phyloP scores from a whole-genome alignment of 2,797 vertebrate species.

The Rhinella marina region DNA sequence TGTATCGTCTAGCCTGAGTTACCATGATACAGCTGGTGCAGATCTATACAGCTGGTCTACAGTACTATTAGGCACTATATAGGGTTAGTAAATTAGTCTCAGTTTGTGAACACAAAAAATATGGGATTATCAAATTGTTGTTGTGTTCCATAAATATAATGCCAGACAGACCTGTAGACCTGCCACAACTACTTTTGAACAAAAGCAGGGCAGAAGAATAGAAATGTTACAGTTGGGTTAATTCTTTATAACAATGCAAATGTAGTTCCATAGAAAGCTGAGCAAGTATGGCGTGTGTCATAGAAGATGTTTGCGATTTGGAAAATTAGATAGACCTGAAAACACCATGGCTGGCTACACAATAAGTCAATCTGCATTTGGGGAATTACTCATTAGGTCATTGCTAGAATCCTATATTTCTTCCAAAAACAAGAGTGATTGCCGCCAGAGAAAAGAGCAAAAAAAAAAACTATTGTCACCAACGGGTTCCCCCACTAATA shows the following conservation, averaged over 20 bases:
- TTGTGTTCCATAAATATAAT: too few species aligned
- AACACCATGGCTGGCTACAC: too few species aligned
- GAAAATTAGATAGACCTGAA: not conserved
- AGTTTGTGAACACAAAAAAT: too few species aligned
- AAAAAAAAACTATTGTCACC: too few species aligned
- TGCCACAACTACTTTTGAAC: not conserved
- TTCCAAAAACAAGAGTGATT: not conserved
- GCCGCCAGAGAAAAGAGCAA: not conserved
- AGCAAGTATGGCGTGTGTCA: not conserved
- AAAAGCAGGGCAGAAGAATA: not conserved
- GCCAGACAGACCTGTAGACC: too few species aligned
- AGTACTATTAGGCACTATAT: too few species aligned
- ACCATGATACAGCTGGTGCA: too few species aligned
- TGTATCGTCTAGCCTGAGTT: too few species aligned
- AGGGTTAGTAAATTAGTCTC: too few species aligned
- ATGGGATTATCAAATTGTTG: too few species aligned
- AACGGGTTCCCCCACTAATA: too few species aligned
- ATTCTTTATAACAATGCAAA: not conserved
- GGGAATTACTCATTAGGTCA: not conserved
- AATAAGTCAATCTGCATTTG: not conserved
- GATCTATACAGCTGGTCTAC: too few species aligned
- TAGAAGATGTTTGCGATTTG: not conserved
- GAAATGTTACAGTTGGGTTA: not conserved
- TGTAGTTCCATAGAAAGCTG: not conserved
- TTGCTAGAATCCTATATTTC: not conserved